phyloP scores from a whole-genome alignment of 2,113 vertebrate species.

The Entosphenus tridentatus region DNA sequence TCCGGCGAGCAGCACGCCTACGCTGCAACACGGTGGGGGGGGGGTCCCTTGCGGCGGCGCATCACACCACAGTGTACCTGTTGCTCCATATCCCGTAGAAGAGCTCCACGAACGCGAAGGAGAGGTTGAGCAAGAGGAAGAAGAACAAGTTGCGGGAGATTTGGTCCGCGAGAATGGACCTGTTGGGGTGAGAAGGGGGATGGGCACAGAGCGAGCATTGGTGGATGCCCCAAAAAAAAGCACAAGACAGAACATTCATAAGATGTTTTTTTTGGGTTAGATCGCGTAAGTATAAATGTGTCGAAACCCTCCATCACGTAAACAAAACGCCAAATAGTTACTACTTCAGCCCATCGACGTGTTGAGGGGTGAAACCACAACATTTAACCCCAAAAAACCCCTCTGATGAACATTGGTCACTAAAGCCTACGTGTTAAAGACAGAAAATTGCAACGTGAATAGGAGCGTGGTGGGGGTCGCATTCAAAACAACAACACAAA shows the following conservation, averaged over 20 bases:
- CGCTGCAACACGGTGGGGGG: too few relatives aligned
- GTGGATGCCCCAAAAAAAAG: background rate
- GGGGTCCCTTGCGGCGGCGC: too few relatives aligned
- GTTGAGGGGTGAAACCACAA: too few relatives aligned
- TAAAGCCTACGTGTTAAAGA: too few relatives aligned
- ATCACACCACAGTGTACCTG: conserved; percentile 31
- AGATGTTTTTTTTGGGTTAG: background rate
- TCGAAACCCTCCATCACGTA: background rate
- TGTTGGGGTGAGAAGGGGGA: conserved; percentile 14
- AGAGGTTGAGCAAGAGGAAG: conserved; percentile 76
- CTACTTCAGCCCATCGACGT: too few relatives aligned
- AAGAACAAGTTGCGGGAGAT: conserved; percentile 81
- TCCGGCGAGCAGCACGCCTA: background rate
- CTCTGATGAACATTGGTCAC: too few relatives aligned
- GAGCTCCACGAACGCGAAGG: conserved; percentile 85
- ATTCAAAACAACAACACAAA: too few relatives aligned
- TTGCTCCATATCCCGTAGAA: conserved; percentile 87
- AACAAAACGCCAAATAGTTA: background rate
- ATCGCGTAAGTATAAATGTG: background rate
- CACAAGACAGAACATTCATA: background rate
- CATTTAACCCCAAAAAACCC: too few relatives aligned
- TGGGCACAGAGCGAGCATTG: background rate
- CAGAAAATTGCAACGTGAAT: too few relatives aligned
- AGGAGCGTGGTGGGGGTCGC: too few relatives aligned
- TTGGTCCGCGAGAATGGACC: conserved; percentile 73